Percentiles rank a stretch among this genome's conserved stretches.
phyloP scores from a whole-genome alignment of 2,113 vertebrate genomes.

The Alligator mississippiensis region DNA sequence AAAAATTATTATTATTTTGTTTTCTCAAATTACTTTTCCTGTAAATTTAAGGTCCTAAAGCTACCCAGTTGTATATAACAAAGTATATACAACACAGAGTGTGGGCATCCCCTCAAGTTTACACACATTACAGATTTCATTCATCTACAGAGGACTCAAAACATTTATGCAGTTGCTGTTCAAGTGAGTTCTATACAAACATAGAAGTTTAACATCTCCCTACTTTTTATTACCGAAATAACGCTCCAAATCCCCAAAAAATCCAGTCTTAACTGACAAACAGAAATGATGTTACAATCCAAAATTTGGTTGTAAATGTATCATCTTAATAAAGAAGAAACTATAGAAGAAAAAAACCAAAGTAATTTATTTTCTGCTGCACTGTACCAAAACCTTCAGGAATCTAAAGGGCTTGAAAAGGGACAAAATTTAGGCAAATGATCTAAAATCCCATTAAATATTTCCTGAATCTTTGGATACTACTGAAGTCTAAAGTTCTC shows the following conservation, averaged over 20 bases:
- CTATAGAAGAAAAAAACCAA: too few species aligned
- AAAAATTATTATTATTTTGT: not conserved
- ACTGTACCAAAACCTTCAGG: too few species aligned
- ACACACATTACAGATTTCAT: not conserved
- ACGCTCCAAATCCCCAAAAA: not conserved
- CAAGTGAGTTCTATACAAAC: not conserved
- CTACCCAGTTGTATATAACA: not conserved
- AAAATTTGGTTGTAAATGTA: not conserved
- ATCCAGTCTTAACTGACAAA: not conserved
- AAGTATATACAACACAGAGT: not conserved
- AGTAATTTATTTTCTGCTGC: too few species aligned
- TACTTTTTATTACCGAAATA: not conserved
- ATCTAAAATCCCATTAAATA: not conserved
- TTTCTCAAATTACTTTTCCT: not conserved
- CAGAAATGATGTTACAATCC: not conserved
- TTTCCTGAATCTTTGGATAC: not conserved
- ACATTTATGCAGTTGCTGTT: not conserved
- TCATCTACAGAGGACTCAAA: not conserved
- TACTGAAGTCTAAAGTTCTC: not conserved
- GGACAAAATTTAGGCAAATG: not conserved
- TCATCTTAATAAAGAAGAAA: too few species aligned
- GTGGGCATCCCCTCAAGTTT: not conserved
- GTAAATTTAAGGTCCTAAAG: not conserved
- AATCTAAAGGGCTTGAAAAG: not conserved
- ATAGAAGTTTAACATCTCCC: not conserved